Conservation (phyloP, 2,797 vertebrate species). For the Mionectes olivaceus region DNA sequence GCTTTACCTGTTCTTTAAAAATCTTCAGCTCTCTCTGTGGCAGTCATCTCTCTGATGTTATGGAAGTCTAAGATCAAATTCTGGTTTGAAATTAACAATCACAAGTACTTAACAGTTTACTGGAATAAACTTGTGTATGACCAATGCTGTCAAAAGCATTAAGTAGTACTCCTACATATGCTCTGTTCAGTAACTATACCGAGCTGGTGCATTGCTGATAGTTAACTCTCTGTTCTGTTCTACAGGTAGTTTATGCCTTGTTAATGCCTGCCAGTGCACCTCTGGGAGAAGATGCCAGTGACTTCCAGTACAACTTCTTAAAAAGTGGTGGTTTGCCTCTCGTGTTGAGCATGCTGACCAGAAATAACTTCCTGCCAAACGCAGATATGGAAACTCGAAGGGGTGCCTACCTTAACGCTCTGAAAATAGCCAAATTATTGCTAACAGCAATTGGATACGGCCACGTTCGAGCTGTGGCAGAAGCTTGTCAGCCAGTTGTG, state of each 20-base stretch:
- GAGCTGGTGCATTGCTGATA: background rate
- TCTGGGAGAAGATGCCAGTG: constrained; percentile 95
- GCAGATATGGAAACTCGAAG: constrained; percentile 98
- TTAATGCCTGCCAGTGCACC: constrained; percentile 99
- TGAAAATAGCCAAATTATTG: constrained; percentile 97
- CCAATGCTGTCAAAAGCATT: background rate
- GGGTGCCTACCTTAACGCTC: constrained; percentile 96
- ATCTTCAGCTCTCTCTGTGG: background rate
- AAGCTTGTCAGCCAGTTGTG: constrained; percentile 94
- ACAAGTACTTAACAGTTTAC: background rate
- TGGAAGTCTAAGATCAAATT: background rate
- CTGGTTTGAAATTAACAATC: background rate
- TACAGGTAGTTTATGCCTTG: constrained; percentile 97
- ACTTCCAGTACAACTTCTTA: constrained; percentile 98
- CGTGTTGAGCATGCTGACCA: constrained; percentile 97
- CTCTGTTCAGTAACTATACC: background rate
- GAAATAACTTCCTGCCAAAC: constrained; percentile 98
- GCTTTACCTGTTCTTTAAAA: background rate
- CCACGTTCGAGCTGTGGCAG: constrained; percentile 96
- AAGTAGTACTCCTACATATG: background rate
- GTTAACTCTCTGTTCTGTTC: background rate
- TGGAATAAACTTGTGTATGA: background rate
- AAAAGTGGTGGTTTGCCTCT: constrained; percentile 97
- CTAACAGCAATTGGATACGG: constrained; percentile 97
- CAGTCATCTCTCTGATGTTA: background rate